Percentiles rank a stretch among this genome's conserved stretches.
phyloP scores from a whole-genome alignment of 2,888 invertebrate species.

The Tenthredo notha region DNA sequence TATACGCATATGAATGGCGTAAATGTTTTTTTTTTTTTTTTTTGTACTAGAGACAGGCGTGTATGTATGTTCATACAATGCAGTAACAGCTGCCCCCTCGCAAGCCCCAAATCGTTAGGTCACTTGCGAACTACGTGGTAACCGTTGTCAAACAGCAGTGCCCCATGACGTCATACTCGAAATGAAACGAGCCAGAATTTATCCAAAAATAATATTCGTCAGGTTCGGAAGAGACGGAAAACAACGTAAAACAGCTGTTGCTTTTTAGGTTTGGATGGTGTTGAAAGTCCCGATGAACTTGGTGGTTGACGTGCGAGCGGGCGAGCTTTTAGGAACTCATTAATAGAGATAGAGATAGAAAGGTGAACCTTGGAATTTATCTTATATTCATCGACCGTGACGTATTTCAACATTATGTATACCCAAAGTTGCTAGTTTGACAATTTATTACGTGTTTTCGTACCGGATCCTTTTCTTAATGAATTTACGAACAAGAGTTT shows the following conservation, averaged over 20 bases:
- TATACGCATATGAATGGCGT: slow-evolving; percentile 34
- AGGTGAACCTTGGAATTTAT: background rate
- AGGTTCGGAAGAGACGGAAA: slow-evolving; percentile 2
- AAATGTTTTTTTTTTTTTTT: too few species aligned
- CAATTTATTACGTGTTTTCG: background rate
- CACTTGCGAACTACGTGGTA: background rate
- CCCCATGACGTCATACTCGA: slow-evolving; percentile 22
- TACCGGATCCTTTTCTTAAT: background rate
- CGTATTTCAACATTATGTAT: background rate
- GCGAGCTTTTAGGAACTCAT: background rate
- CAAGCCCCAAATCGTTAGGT: background rate
- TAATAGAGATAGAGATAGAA: background rate
- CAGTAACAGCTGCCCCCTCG: slow-evolving; percentile 17
- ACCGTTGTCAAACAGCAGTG: background rate
- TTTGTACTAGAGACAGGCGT: background rate
- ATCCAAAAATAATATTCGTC: slow-evolving; percentile 37
- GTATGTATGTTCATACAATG: slow-evolving; percentile 6
- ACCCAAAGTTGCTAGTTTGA: background rate
- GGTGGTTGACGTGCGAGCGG: background rate
- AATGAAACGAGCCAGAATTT: slow-evolving; percentile 29
- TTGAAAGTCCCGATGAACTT: slow-evolving; percentile 10
- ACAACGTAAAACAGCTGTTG: slow-evolving; percentile 35
- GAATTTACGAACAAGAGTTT: background rate
- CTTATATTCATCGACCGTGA: background rate
- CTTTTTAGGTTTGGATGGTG: background rate